Evolutionary conservation across 2,113 vertebrate species (phyloP).

Genomic region (Ondatra zibethicus): DNA sequence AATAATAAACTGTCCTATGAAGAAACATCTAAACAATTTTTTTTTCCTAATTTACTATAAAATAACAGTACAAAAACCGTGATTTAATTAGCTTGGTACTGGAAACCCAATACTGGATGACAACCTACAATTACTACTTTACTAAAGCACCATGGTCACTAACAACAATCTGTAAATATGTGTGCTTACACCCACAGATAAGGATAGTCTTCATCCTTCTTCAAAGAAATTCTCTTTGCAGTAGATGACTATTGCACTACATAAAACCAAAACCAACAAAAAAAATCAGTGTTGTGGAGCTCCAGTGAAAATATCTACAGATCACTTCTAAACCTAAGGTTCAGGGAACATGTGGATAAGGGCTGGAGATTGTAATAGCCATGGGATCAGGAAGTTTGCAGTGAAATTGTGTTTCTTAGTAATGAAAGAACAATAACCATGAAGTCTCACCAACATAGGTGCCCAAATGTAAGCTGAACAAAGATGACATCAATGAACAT

Average conservation of each 20-base stretch:
- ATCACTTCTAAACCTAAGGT: background rate
- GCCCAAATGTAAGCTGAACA: background rate
- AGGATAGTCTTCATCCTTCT: too few relatives aligned
- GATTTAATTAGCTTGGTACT: background rate
- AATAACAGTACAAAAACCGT: background rate
- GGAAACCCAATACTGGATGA: too few relatives aligned
- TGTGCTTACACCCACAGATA: too few relatives aligned
- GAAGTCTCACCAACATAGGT: background rate
- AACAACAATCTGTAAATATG: too few relatives aligned
- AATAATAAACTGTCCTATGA: constrained; percentile 41
- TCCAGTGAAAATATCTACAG: too few relatives aligned
- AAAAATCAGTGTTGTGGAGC: too few relatives aligned
- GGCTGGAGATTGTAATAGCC: background rate
- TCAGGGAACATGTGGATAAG: background rate
- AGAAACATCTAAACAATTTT: background rate
- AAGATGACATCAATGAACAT: background rate
- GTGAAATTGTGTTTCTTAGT: background rate
- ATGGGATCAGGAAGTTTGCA: background rate
- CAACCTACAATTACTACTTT: too few relatives aligned
- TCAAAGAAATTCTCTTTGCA: too few relatives aligned
- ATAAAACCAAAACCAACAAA: too few relatives aligned
- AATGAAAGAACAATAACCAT: background rate
- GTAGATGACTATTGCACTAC: too few relatives aligned
- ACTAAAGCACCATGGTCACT: too few relatives aligned
- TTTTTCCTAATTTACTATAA: background rate